Base-by-base conservation (phyloP, 2,113 vertebrate species). In the Gymnobelideus leadbeateri region DNA sequence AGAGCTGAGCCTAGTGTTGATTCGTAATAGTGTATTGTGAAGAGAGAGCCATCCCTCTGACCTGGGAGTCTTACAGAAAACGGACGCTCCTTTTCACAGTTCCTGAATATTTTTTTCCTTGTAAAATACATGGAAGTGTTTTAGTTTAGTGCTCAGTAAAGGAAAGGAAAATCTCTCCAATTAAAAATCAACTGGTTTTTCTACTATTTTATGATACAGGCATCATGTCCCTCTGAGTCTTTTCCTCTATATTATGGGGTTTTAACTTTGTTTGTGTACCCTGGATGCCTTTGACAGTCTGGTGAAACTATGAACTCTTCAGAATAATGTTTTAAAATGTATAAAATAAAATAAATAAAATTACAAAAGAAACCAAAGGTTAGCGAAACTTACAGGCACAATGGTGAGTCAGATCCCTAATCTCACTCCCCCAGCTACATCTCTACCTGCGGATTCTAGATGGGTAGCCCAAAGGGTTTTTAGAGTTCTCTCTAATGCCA, bases 61-160 rank as follows among this genome's bases (percentile, higher is more conserved):
- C 12, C 37, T 31, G 19, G 84, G 50, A 28, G 24, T 94, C 91
- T 94, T 68, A 12, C 10, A 51, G 55, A 89, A 94, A 97, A 92
- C 53, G 55, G 31, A 49, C 26, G 10, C 8, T 92, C 24, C 84
- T 52, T 52, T 49, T 51, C 43, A 53, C 24, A 37, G 23, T 43
- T 57, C 23, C 46, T 93, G 26, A 52, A 92, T 55, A 47, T 92
- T 91, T 93, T 16, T 61, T 31, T 96, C 89, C 50, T 61, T 51
- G 24, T 89, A 51, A 95, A 93, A 92, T 91, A 61, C 1, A 12
- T 52, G 84, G 26, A 93, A 51, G 3, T 89, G 16, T 37, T 37
- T 51, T n/a, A n/a, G 9, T 28, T 93, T 68, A 37, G 11, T 4
- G 31, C 28, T 16, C 3, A 37, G 57, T 31, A 68, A 31, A 68